Conservation (phyloP, 2,113 vertebrate genomes). For the Erythrolamprus reginae region DNA sequence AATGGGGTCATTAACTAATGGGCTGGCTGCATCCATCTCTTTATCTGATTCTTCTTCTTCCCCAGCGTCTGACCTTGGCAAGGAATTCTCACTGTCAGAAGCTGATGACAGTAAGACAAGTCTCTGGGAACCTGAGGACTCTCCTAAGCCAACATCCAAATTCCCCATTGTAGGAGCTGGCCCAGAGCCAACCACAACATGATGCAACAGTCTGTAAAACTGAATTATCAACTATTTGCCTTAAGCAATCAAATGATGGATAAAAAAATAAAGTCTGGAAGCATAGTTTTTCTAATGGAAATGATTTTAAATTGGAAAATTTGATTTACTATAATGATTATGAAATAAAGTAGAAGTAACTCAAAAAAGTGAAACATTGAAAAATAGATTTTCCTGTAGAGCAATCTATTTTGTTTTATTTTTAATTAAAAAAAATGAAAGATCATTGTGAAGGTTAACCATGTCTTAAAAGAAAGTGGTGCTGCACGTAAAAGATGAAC, state of each 20-base stretch:
- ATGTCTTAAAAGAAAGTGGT: not conserved
- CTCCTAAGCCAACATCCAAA: too few relatives aligned
- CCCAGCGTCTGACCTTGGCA: too few relatives aligned
- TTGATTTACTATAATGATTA: slow-evolving; percentile 35
- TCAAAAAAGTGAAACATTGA: not conserved
- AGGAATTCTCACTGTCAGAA: too few relatives aligned
- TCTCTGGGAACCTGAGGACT: too few relatives aligned
- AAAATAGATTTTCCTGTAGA: not conserved
- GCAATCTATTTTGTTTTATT: not conserved
- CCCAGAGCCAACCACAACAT: too few relatives aligned
- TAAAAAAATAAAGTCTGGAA: slow-evolving; percentile 9
- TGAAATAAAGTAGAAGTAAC: slow-evolving; percentile 32
- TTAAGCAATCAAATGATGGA: not conserved
- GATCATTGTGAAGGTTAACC: not conserved
- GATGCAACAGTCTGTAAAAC: slow-evolving; percentile 22
- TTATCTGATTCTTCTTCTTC: too few relatives aligned
- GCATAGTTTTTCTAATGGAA: slow-evolving; percentile 39
- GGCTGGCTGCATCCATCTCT: too few relatives aligned
- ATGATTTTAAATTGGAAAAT: slow-evolving; percentile 8
- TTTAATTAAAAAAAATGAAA: not conserved
- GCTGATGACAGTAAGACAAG: too few relatives aligned
- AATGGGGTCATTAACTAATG: too few relatives aligned
- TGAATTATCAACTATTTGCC: slow-evolving; percentile 13
- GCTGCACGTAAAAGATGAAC: not conserved
- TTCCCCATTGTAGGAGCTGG: too few relatives aligned